Conservation (phyloP, 1,140 invertebrate species). For the Diorhabda sublineata region DNA sequence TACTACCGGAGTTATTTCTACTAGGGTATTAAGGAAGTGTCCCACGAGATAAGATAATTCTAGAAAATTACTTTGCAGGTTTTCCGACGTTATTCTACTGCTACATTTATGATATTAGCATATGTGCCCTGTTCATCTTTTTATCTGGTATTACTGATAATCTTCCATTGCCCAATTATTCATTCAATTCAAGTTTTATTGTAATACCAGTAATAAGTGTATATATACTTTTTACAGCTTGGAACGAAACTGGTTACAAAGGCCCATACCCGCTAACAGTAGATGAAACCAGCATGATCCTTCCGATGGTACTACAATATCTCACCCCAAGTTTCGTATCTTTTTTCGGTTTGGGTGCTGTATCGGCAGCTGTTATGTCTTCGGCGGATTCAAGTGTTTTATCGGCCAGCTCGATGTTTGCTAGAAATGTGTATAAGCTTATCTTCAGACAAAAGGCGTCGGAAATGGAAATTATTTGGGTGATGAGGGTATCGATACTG, state of each 20-base stretch:
- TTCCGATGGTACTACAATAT: conserved; percentile 95
- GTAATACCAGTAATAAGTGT: too few species aligned
- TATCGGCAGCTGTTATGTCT: conserved; percentile 97
- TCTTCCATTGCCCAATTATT: too few species aligned
- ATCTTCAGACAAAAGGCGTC: conserved; percentile 92
- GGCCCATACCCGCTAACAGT: conserved; percentile 68
- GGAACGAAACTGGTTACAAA: conserved; percentile 85
- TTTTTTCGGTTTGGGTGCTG: conserved; percentile 96
- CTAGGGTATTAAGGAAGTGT: too few species aligned
- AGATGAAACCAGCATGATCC: conserved; percentile 84
- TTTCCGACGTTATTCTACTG: too few species aligned
- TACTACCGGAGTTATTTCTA: too few species aligned
- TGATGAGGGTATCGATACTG: conserved; percentile 91
- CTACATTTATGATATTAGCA: too few species aligned
- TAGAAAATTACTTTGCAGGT: too few species aligned
- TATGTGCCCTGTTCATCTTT: too few species aligned
- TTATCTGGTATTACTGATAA: too few species aligned
- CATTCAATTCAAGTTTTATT: too few species aligned
- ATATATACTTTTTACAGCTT: conserved; percentile 59
- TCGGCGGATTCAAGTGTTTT: conserved; percentile 96
- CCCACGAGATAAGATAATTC: too few species aligned
- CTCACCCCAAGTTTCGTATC: conserved; percentile 91
- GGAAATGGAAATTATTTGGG: conserved; percentile 96
- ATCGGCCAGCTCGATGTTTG: conserved; percentile 97
- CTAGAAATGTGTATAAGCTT: conserved; percentile 94